Evolutionary conservation across 2,888 invertebrate genomes (phyloP), one percentile per base, ranked within the genome.

Genomic region (Thecocarcelia acutangulata): DNA sequence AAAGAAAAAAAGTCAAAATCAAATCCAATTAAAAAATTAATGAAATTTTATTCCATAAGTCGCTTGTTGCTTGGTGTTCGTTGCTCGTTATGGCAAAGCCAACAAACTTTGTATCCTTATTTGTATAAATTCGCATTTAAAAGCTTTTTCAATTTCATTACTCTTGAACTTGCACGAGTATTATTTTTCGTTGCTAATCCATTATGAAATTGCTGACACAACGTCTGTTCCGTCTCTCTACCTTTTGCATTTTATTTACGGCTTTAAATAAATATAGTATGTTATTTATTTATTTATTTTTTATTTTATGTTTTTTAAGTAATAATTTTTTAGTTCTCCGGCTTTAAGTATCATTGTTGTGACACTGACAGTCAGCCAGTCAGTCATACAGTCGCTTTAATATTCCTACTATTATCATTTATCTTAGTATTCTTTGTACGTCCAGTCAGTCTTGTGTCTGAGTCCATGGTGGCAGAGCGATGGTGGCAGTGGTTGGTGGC

Each of bases 121-220:
- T 24, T 59, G 21, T 3, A 28, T 40, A 8, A 44, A 56, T 48
- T 40, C 15, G 24, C 1, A n/a, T 28, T 61, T 50, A 24, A 40
- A 50, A 40, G 13, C n/a, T 56, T n/a, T 44, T 59, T 37, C 37
- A 61, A 69, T 69, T 54, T 61, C 33, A 54, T 73, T 79, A 66
- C 66, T 59, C 78, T 79, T 73, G 78, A 79, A 79, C 78, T 79
- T 79, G 72, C 58, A n/a, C n/a, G n/a, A n/a, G n/a, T n/a, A 59
- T 68, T 76, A 42, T 46, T 33, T 28, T 44, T 12, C 1, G 17
- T 48, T 24, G 19, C 37, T 37, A 37, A 59, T 50, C 44, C 50
- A 59, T 59, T 66, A 59, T 66, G 44, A 70, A 69, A 80, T 64
- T 70, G 80, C 80, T 80, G 80, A 66, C 75, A 72, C 63, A 75